These are phyloP conservation scores for Drosophila miranda DNA, from an alignment of 1,140 invertebrate species.

Conservation along the genomic window DNA sequence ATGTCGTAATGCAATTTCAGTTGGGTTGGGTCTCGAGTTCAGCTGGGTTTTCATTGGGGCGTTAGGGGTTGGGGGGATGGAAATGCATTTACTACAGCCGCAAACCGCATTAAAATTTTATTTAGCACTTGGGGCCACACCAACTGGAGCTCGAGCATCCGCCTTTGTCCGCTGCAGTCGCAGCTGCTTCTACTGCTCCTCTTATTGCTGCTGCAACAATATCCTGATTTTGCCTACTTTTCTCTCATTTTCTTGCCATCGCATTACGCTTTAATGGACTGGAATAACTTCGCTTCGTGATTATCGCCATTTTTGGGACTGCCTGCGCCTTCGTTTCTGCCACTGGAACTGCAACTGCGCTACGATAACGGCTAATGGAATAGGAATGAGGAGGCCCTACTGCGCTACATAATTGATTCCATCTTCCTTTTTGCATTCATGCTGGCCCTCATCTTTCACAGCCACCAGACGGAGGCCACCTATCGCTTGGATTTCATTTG, in stretches of 20 bases:
- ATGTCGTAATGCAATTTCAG: conserved; percentile 74
- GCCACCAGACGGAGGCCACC: conserved; percentile 94
- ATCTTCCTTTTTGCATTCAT: conserved; percentile 86
- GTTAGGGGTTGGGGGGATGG: conserved; percentile 20
- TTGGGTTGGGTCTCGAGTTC: conserved; percentile 27
- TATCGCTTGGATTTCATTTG: conserved; percentile 95
- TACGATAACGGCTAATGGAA: conserved; percentile 9
- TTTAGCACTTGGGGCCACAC: conserved; percentile 56
- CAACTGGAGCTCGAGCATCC: conserved; percentile 17
- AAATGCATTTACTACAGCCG: conserved; percentile 74
- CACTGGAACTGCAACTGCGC: conserved; percentile 4
- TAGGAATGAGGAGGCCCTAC: conserved; percentile 78
- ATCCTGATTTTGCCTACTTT: neutral
- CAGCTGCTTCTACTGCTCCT: conserved; percentile 11
- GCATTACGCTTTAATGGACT: conserved; percentile 66
- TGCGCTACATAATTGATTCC: conserved; percentile 81
- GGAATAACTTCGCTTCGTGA: conserved; percentile 69
- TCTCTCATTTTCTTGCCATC: conserved; percentile 6
- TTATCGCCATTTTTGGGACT: conserved; percentile 33
- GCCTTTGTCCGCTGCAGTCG: conserved; percentile 40
- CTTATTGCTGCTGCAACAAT: neutral
- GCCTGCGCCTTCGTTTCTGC: neutral
- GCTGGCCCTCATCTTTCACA: conserved; percentile 91
- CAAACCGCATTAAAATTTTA: conserved; percentile 81
- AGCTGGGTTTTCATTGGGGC: conserved; percentile 10